phyloP scores from a whole-genome alignment of 2,797 vertebrate species.

The Enteromius viviparus region DNA sequence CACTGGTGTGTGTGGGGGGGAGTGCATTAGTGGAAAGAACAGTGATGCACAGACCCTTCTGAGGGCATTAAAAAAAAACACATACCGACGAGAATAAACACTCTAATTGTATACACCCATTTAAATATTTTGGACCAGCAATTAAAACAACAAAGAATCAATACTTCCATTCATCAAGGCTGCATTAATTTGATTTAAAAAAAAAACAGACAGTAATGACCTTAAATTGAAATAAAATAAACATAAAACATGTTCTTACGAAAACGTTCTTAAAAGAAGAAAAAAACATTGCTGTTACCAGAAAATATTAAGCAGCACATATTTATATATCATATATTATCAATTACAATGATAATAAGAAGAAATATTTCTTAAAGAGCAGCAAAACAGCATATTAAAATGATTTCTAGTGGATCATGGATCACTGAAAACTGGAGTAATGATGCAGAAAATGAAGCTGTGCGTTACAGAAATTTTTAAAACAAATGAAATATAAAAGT shows the following conservation, averaged over 20 bases:
- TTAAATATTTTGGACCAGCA: no score
- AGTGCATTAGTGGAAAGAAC: not conserved
- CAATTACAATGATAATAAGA: not conserved
- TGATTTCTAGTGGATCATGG: not conserved
- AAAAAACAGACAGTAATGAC: not conserved
- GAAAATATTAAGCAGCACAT: not conserved
- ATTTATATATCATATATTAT: no score
- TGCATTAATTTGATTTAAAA: not conserved
- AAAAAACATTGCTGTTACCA: not conserved
- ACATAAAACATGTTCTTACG: not conserved
- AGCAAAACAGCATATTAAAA: not conserved
- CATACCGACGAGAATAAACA: not conserved
- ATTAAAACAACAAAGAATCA: not conserved
- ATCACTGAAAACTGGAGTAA: not conserved
- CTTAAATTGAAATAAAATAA: not conserved
- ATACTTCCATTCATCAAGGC: not conserved
- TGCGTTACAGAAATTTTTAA: not conserved
- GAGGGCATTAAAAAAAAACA: not conserved
- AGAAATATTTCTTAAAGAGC: not conserved
- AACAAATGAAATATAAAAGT: not conserved
- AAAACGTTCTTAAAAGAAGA: no score
- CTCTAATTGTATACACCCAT: not conserved
- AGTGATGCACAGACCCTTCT: not conserved
- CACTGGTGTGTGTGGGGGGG: not conserved
- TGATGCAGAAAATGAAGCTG: not conserved